Evolutionary conservation across 1,140 invertebrate species (phyloP), one percentile per base, ranked within the genome.

Genomic region (Araneus ventricosus): DNA sequence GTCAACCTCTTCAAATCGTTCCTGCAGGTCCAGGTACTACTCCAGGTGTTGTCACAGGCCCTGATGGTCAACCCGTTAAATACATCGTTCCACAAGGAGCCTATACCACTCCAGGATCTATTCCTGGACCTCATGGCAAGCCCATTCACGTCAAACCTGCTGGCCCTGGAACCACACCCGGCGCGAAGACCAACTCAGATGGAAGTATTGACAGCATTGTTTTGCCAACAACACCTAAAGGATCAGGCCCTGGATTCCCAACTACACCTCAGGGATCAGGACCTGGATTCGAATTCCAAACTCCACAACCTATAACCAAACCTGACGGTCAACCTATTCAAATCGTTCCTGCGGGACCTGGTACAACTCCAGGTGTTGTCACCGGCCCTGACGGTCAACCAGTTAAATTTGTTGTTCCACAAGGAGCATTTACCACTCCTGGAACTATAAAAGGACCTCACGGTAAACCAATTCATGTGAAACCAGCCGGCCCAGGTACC

Each of bases 241-340:
- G 63, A 8, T 67, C 4, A 5, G 86, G 61, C 24, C 30, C 87
- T 14, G 87, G 87, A 30, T 39, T 52, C 45, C 87, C 87, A 17
- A 75, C 75, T 20, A 7, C n/a, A 89, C 30, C 75, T 34, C 30
- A 75, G 75, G 63, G 37, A 10, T 61, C 61, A 14, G 63, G 87
- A 5, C 87, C 87, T 27, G 87, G 87, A 17, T n/a, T n/a, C n/a
- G n/a, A n/a, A n/a, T n/a, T n/a, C n/a, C 41, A 61, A n/a, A 88
- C 87, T n/a, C 87, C 87, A 67, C 37, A 63, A 6, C n/a, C 87
- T 27, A 41, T 61, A 61, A 87, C 85, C 5, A 59, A 59, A 59
- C 27, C 52, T 17, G 82, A 85, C 57, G 82, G 82, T 30, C 5
- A 85, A 30, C n/a, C 27, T 3, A 37, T 61, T 6, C 87, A 61